Evolutionary conservation across 2,888 invertebrate genomes (phyloP).

Genomic region (Monopis laevigella): DNA sequence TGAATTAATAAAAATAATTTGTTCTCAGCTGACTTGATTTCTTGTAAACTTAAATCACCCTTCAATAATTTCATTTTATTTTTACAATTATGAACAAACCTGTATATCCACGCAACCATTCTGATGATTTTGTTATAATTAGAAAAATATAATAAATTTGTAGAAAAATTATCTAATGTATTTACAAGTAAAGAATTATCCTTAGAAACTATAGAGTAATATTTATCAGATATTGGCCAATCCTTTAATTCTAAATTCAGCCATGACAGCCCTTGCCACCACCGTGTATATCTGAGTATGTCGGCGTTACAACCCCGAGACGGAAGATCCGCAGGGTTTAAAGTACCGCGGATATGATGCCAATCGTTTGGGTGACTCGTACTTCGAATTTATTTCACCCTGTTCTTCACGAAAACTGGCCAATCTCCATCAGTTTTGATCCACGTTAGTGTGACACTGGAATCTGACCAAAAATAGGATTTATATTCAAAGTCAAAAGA

Average conservation of each 20-base stretch:
- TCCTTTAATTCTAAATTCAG: not conserved
- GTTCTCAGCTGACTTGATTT: conserved; percentile 6
- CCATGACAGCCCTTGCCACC: conserved; percentile 14
- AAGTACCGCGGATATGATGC: conserved; percentile 11
- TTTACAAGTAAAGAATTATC: not conserved
- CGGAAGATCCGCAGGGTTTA: conserved; percentile 13
- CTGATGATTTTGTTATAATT: conserved; percentile 11
- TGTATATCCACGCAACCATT: conserved; percentile 12
- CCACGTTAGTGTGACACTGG: conserved; percentile 5
- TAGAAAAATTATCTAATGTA: not conserved
- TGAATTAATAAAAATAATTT: conserved; percentile 5
- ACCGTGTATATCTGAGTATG: not conserved
- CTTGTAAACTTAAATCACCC: conserved; percentile 2
- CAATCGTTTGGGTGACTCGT: conserved; percentile 4
- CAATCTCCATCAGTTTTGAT: conserved; percentile 7
- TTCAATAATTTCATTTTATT: not conserved
- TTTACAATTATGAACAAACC: conserved; percentile 1
- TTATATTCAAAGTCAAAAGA: not conserved
- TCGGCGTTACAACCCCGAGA: conserved; percentile 12
- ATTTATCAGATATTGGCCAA: conserved; percentile 2
- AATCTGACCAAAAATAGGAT: conserved; percentile 9
- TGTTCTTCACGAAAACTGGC: conserved; percentile 13
- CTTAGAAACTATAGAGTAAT: not conserved
- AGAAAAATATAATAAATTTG: conserved; percentile 4
- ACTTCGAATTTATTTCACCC: conserved; percentile 12